Percentiles rank a stretch among this genome's conserved stretches.
phyloP scores from a whole-genome alignment of 1,140 invertebrate species.

The Lordiphosa stackelbergi region DNA sequence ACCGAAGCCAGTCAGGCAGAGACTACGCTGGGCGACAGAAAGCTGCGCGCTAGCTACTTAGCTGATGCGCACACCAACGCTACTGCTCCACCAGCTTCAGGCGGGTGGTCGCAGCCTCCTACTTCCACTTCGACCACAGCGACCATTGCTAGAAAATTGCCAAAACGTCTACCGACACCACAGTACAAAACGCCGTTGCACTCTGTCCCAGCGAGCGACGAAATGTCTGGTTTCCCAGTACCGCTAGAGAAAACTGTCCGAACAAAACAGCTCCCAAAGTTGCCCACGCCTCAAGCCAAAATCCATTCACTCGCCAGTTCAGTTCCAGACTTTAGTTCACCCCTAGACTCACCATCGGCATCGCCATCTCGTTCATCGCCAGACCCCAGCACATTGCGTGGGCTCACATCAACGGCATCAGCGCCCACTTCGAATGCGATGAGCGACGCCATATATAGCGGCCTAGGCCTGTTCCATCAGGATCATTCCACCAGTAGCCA shows the following conservation, averaged over 20 bases:
- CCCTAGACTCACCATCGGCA: slow-evolving; percentile 1
- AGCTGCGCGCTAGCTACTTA: slow-evolving; percentile 1
- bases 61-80: slow-evolving; percentile 17
- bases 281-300: slow-evolving; percentile 34
- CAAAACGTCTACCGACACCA: slow-evolving; percentile 61
- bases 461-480: not conserved
- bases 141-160: slow-evolving; percentile 69
- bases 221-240: slow-evolving; percentile 9
- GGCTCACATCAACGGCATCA: not conserved
- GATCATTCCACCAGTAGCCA: not conserved
- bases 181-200: slow-evolving; percentile 29
- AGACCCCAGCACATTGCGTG: not conserved
- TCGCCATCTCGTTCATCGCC: slow-evolving; percentile 10
- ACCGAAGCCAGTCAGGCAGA: slow-evolving; percentile 11
- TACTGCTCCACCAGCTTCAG: slow-evolving; percentile 17
- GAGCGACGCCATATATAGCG: not conserved
- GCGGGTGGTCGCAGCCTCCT: slow-evolving; percentile 14
- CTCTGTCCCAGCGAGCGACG: slow-evolving; percentile 9
- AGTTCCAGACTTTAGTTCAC: slow-evolving; percentile 11
- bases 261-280: slow-evolving; percentile 58
- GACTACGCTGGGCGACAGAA: slow-evolving; percentile 1
- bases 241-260: slow-evolving; percentile 32
- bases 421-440: not conserved
- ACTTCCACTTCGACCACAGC: slow-evolving; percentile 1
- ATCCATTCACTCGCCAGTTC: slow-evolving; percentile 7